Base-by-base conservation (phyloP, 2,888 invertebrate species). In the Sturmia bella region DNA sequence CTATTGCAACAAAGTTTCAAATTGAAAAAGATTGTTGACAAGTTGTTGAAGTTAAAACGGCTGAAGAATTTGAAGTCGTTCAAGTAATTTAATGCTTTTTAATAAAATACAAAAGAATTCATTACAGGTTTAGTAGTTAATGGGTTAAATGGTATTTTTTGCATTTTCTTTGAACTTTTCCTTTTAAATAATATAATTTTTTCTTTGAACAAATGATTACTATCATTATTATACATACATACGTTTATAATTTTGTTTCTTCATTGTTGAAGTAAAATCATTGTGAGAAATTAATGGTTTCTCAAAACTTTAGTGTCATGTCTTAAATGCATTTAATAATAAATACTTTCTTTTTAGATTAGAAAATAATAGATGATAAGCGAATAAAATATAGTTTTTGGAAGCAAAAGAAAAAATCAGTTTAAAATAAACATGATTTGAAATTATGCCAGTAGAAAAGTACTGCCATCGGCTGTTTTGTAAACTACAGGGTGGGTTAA, bases 231-330 rank as follows among this genome's bases (percentile, higher is more conserved):
- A n/a, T n/a, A n/a, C n/a, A n/a, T n/a, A n/a, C n/a, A n/a, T n/a
- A n/a, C 45, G 2, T 37, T 9, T 32, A 32, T 15, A 3, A 39
- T 43, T 57, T 48, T 54, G 1, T 45, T 19, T 45, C 45, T 19
- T n/a, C 37, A 37, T 19, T n/a, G 12, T 37, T 17, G 39, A 57
- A 63, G 9, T 13, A 6, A 41, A 24, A 41, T 2, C 43, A 13
- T 24, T 69, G 43, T 56, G 54, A 19, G 54, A 52, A 64, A 68
- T n/a, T n/a, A n/a, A 69, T n/a, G 52, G 52, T 68, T 43, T 5
- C 3, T 11, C 9, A 27, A 70, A 41, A 32, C 21, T 50, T 69
- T 5, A 37, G 39, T 52, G 17, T 69, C 59, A 69, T 45, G 69
- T 45, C 19, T 63, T 45, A n/a, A 61, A 63, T 77, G 63, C 39